Evolutionary conservation across 1,140 invertebrate genomes (phyloP).

Genomic region (Panulirus ornatus): DNA sequence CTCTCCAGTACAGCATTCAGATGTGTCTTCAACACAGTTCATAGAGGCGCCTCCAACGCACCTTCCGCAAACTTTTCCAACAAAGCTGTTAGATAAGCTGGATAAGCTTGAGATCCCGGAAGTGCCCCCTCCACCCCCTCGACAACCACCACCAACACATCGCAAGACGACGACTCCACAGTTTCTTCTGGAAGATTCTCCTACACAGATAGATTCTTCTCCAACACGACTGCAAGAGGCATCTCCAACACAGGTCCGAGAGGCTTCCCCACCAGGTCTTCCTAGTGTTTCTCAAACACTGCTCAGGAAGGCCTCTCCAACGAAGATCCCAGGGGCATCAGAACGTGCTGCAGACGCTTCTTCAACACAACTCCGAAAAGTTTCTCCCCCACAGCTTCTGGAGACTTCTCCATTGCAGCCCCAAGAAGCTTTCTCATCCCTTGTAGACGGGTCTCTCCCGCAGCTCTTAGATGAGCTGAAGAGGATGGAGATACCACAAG

Average conservation of each 20-base stretch:
- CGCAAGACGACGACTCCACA: too few species aligned
- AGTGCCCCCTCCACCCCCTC: conserved; percentile 19
- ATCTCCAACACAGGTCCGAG: not conserved
- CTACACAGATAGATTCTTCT: not conserved
- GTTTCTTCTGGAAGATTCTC: too few species aligned
- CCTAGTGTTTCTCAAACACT: not conserved
- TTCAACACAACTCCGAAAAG: not conserved
- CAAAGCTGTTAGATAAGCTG: not conserved
- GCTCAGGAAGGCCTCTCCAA: too few species aligned
- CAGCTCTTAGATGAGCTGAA: too few species aligned
- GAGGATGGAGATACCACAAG: too few species aligned
- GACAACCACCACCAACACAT: not conserved
- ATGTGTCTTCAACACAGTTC: not conserved
- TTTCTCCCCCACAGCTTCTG: too few species aligned
- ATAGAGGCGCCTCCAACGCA: too few species aligned
- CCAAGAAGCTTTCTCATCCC: too few species aligned
- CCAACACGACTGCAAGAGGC: not conserved
- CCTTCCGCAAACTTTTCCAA: not conserved
- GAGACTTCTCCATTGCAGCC: too few species aligned
- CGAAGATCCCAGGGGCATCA: too few species aligned
- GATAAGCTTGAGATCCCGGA: not conserved
- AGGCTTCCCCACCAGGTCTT: not conserved
- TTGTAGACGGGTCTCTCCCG: too few species aligned
- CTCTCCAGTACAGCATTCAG: too few species aligned
- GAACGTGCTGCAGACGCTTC: not conserved